Evolutionary conservation across 2,888 invertebrate species (phyloP), one percentile per base, ranked within the genome.

Genomic region (Lordiphosa andalusiaca): DNA sequence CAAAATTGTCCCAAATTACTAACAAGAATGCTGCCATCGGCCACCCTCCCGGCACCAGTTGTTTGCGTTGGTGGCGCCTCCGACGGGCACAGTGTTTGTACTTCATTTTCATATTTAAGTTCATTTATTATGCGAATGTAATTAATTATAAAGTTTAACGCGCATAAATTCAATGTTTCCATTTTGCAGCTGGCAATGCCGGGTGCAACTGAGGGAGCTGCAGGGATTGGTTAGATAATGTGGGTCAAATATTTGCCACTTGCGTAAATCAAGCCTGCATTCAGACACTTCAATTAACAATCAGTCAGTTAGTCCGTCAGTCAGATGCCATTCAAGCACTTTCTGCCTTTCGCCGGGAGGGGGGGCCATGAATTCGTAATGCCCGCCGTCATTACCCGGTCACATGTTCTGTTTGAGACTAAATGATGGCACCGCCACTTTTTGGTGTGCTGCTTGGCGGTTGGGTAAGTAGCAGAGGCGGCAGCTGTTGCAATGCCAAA

Each of bases 101-200:
- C 71, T 82, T 77, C 49, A 80, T 82, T 80, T 80, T 78, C 76
- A 75, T 75, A 72, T 77, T 77, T 78, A 73, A 82, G 67, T 69
- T 77, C 65, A 76, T 78, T 78, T 83, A 73, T 83, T 78, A 78
- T 78, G 77, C 83, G 73, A 71, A 80, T 80, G 67, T 66, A 73
- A 75, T 82, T 80, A 78, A 78, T 78, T 78, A 83, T 58, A 65
- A 83, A 83, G 73, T 73, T 78, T 57, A 67, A 63, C 68, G 63
- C 53, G 53, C 47, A 71, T 55, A 69, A 80, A 69, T 73, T 73
- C 57, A 71, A 64, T 75, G 63, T 67, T 69, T 51, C 54, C 58
- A 71, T 69, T 69, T 67, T 46, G 36, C 50, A 38, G 53, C 42
- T 59, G 33, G 46, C 55, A 59, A 39, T 35, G 41, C 25, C 9